phyloP scores from a whole-genome alignment of 2,797 vertebrate species.

The Rhynchotus rufescens region DNA sequence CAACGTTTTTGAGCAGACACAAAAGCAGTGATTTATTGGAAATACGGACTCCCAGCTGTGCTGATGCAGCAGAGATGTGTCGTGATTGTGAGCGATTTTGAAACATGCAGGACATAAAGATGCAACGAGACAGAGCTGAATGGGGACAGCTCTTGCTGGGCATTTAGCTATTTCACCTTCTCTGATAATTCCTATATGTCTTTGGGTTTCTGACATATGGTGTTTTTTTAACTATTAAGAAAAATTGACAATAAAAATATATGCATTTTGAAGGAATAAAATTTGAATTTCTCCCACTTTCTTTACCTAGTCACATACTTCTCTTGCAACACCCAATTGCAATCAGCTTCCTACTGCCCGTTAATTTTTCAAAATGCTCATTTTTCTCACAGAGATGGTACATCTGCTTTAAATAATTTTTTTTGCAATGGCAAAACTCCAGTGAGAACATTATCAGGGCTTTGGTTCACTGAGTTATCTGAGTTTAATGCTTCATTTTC shows the following conservation, averaged over 20 bases:
- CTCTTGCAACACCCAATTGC: background rate
- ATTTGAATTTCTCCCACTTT: background rate
- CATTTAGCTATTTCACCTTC: constrained; percentile 36
- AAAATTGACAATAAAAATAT: background rate
- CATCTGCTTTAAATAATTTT: background rate
- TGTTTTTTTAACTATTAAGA: background rate
- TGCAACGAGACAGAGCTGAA: constrained; percentile 38
- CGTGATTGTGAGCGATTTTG: background rate
- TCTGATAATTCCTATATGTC: constrained; percentile 19
- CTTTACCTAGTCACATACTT: background rate
- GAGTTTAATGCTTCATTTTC: background rate
- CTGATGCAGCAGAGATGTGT: background rate
- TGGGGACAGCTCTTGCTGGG: constrained; percentile 10
- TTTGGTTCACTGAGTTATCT: background rate
- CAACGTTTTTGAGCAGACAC: rapidly evolving
- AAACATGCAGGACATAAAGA: constrained; percentile 23
- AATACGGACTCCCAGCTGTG: background rate
- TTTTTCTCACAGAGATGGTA: background rate
- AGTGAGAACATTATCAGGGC: background rate
- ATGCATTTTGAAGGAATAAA: background rate
- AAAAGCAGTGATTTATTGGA: background rate
- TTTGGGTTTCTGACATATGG: background rate
- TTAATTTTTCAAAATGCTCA: background rate
- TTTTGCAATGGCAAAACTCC: background rate
- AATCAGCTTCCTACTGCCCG: background rate